Percentiles rank a stretch among this genome's conserved stretches.
Evolutionary conservation across 2,888 invertebrate genomes (phyloP).

Genomic region (Protophormia terraenovae): DNA sequence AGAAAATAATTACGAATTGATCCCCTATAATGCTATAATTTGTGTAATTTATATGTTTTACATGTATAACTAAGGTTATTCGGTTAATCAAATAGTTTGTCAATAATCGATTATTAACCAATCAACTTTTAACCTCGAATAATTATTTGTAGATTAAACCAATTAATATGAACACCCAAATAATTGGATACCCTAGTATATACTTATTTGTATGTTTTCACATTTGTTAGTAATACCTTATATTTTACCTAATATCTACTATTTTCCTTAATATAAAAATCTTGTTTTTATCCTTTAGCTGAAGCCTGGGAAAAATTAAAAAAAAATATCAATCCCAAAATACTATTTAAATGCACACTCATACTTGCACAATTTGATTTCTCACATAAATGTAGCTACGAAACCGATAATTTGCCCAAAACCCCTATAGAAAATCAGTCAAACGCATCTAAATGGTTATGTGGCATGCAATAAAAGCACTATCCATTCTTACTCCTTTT

Average conservation of each 20-base stretch:
- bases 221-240: too few relatives aligned
- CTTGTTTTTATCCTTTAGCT: neutral
- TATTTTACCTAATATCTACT: neutral
- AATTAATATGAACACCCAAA: too few relatives aligned
- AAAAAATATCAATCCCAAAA: neutral
- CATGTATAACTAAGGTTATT: too few relatives aligned
- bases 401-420: conserved; percentile 43
- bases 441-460: conserved; percentile 50
- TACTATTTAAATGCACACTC: neutral
- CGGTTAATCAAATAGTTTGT: too few relatives aligned
- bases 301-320: neutral
- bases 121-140: too few relatives aligned
- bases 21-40: too few relatives aligned
- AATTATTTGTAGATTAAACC: too few relatives aligned
- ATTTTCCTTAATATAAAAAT: neutral
- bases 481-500: neutral
- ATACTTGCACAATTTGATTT: conserved; percentile 31
- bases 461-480: conserved; percentile 37
- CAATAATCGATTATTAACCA: too few relatives aligned
- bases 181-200: too few relatives aligned
- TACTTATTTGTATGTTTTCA: too few relatives aligned
- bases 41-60: too few relatives aligned
- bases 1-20: too few relatives aligned
- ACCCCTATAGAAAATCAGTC: conserved; percentile 42
- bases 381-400: conserved; percentile 12